Evolutionary conservation across 2,888 invertebrate species (phyloP).

Genomic region (Oxyteleia sp.): DNA sequence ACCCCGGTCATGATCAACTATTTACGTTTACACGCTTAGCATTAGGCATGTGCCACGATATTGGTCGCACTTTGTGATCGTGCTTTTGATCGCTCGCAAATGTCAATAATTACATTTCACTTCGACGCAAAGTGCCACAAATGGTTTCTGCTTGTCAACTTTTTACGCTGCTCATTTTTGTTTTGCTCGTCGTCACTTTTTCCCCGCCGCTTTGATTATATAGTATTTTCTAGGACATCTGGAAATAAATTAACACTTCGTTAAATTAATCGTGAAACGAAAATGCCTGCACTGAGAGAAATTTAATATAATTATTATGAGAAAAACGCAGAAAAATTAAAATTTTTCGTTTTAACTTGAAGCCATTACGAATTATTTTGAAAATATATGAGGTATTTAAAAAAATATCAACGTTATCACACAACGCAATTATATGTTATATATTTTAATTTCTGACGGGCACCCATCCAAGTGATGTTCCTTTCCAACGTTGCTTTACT

Average conservation of each 20-base stretch:
- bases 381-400: too few relatives aligned
- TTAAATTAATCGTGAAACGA: constrained; percentile 25
- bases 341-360: too few relatives aligned
- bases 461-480: too few relatives aligned
- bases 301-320: too few relatives aligned
- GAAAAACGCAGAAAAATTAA: too few relatives aligned
- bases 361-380: too few relatives aligned
- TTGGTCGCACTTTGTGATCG: constrained; percentile 49
- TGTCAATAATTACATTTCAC: constrained; percentile 57
- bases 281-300: too few relatives aligned
- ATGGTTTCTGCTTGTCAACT: constrained; percentile 15
- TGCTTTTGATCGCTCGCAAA: constrained; percentile 36
- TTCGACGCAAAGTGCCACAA: constrained; percentile 13
- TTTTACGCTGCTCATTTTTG: background rate
- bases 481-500: too few relatives aligned
- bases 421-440: too few relatives aligned
- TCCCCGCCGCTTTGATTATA: background rate
- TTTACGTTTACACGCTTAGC: constrained; percentile 52
- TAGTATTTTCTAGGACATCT: constrained; percentile 16
- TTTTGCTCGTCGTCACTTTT: background rate
- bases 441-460: too few relatives aligned
- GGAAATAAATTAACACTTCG: constrained; percentile 28
- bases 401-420: too few relatives aligned
- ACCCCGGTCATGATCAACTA: constrained; percentile 75
- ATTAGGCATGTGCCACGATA: constrained; percentile 62